Percentiles rank a stretch among this genome's conserved stretches.
Conservation (phyloP, 2,888 invertebrate genomes). For the Flexamia atlantica region DNA sequence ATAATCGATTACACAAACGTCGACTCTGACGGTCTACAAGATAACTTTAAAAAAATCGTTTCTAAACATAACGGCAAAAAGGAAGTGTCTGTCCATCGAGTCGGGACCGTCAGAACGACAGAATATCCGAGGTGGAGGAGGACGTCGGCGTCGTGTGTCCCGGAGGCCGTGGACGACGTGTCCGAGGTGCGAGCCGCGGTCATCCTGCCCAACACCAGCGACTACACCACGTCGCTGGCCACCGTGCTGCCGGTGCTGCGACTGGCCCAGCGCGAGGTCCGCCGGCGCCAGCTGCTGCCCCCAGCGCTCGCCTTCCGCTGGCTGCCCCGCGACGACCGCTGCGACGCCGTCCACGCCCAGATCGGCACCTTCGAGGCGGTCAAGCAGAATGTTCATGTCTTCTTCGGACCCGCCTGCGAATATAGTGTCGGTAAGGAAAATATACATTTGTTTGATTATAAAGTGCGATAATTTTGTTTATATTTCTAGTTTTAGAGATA, state of each 20-base stretch:
- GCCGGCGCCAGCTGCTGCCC: constrained; percentile 78
- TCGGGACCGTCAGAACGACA: background rate
- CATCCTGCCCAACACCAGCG: constrained; percentile 66
- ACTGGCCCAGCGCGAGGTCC: constrained; percentile 79
- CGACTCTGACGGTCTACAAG: background rate
- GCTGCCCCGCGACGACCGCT: constrained; percentile 83
- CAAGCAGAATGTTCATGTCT: constrained; percentile 85
- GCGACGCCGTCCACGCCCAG: constrained; percentile 85
- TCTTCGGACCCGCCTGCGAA: constrained; percentile 90
- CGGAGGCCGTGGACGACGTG: background rate
- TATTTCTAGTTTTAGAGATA: no score
- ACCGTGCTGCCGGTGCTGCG: constrained; percentile 81
- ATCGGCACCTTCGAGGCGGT: constrained; percentile 85
- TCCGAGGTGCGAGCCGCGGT: constrained; percentile 66
- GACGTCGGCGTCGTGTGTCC: background rate
- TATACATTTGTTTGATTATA: no score
- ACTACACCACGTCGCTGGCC: constrained; percentile 68
- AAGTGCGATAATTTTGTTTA: no score
- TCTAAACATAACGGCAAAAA: background rate
- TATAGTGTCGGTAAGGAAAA: constrained; percentile 85
- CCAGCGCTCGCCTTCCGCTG: constrained; percentile 80
- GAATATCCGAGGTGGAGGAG: background rate
- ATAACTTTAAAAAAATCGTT: background rate
- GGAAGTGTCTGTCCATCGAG: background rate
- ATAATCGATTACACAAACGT: background rate